Conservation (phyloP, 2,113 vertebrate species). For the Chionis minor region DNA sequence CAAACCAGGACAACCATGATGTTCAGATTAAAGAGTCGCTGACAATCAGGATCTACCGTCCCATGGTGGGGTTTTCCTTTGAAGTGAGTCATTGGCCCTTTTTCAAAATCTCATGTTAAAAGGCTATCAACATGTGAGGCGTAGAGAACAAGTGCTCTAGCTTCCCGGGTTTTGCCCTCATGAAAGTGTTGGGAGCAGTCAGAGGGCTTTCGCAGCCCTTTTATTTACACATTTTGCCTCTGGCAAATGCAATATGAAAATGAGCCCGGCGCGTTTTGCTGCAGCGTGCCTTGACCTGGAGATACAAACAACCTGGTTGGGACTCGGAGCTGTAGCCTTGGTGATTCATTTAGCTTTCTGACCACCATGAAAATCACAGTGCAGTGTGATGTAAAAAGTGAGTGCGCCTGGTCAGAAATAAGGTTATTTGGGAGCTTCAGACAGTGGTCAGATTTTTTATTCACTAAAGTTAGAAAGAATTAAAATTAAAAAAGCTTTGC, state of each 20-base stretch:
- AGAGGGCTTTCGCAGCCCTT: neutral
- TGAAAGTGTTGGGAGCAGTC: neutral
- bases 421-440: neutral
- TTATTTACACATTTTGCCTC: neutral
- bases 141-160: neutral
- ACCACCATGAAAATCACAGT: neutral
- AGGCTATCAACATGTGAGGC: accelerated
- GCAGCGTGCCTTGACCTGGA: neutral
- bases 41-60: neutral
- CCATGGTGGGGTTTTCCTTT: neutral
- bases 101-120: neutral
- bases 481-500: neutral
- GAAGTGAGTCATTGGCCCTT: neutral
- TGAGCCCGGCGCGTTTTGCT: neutral
- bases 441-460: neutral
- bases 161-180: neutral
- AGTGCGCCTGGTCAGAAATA: neutral
- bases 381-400: neutral
- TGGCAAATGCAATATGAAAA: neutral
- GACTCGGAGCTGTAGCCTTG: neutral
- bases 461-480: neutral
- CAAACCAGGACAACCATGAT: neutral
- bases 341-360: neutral
- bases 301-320: neutral
- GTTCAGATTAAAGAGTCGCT: neutral